Evolutionary conservation across 2,888 invertebrate genomes (phyloP).

Genomic region (Ormyrus rosae): DNA sequence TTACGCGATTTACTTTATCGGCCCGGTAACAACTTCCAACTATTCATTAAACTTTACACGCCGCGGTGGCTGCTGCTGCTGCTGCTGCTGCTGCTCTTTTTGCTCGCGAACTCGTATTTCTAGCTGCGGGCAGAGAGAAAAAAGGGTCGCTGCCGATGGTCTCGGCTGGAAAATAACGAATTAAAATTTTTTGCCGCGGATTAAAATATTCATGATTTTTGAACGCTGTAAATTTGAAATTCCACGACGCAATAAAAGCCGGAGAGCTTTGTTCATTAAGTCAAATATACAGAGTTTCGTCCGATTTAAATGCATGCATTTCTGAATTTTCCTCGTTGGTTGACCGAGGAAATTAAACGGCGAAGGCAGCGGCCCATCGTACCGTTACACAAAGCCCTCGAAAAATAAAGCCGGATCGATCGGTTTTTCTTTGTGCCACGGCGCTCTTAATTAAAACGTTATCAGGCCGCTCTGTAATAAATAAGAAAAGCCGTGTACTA

Average conservation of each 20-base stretch:
- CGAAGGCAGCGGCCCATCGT: no score
- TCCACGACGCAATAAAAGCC: no score
- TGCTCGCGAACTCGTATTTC: conserved; percentile 15
- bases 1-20: conserved; percentile 46
- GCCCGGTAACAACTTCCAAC: conserved; percentile 8
- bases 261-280: no score
- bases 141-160: no score
- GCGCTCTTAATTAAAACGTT: background rate
- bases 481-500: background rate
- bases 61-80: no score
- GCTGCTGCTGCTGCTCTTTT: background rate
- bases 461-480: background rate
- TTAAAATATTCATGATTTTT: background rate
- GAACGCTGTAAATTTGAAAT: no score
- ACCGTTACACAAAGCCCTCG: background rate
- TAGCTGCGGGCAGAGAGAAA: background rate
- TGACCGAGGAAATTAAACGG: no score
- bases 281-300: no score
- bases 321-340: no score
- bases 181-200: conserved; percentile 14
- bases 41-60: conserved; percentile 26
- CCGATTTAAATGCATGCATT: no score
- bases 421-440: background rate
- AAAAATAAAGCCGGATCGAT: background rate
- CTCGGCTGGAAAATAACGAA: background rate